Evolutionary conservation across 2,797 vertebrate species (phyloP), one percentile per base, ranked within the genome.

Genomic region (Pitangus sulphuratus): DNA sequence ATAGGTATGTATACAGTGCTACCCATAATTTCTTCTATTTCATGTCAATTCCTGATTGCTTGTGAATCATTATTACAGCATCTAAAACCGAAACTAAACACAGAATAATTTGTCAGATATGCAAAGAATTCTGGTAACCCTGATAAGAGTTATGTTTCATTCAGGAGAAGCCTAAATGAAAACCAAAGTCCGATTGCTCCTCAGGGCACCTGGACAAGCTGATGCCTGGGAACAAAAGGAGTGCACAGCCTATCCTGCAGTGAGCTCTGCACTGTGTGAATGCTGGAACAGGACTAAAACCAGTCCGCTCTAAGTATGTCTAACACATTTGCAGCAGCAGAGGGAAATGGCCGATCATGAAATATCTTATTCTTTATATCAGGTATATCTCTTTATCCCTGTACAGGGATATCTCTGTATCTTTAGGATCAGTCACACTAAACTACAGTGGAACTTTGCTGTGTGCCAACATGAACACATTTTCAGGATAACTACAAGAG

Each of bases 191-290:
- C 56, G 42, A 0, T 8, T 47, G 2, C 10, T 87, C 57, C 56
- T 80, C 54, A 26, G 26, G 42, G 15, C 17, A 57, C 16, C 26
- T 21, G 58, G 31, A 54, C 21, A 54, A 70, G 54, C 54, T 54
- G 58, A 24, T 82, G 28, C 47, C 18, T 44, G 47, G 56, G 25
- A 61, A 77, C 42, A 11, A 90, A 77, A 72, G 51, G 22, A 31
- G 6, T 0, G 0, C 15, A 7, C 18, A 89, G 31, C 16, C 45
- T 20, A 1, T 26, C 37, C 61, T 44, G 10, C 53, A 0, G 0
- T 15, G 44, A 21, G 22, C 58, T 68, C 33, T 37, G 26, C 1
- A 1, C 22, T 35, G 2, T 15, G 47, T 26, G 66, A 45, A 2
- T 56, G 37, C 25, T 86, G 66, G 37, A 72, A 72, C 5, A 13